Evolutionary conservation across 1,140 invertebrate species (phyloP).

Genomic region (Heliothis virescens): DNA sequence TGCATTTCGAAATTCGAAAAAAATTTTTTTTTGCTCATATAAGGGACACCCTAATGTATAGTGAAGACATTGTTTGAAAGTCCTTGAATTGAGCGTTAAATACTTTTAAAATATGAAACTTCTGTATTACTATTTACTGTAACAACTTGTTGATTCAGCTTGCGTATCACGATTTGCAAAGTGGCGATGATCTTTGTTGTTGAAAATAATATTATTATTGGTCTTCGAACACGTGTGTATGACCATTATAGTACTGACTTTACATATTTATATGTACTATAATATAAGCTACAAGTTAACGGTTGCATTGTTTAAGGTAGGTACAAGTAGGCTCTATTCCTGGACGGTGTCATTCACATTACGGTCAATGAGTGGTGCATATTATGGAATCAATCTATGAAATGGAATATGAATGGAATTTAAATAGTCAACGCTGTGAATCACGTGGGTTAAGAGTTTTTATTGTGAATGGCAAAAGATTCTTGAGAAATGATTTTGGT

Average conservation of each 20-base stretch:
- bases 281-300: neutral
- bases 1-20: too few species aligned
- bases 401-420: too few species aligned
- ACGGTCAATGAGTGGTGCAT: constrained; percentile 16
- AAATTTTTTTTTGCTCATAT: too few species aligned
- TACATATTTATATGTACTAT: constrained; percentile 20
- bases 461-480: too few species aligned
- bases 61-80: too few species aligned
- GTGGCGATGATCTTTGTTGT: constrained; percentile 50
- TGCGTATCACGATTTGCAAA: constrained; percentile 40
- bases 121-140: neutral
- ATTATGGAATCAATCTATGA: neutral
- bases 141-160: constrained; percentile 6
- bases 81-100: too few species aligned
- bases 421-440: too few species aligned
- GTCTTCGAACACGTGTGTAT: constrained; percentile 18
- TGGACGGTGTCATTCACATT: constrained; percentile 1
- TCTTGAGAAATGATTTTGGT: too few species aligned
- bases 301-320: constrained; percentile 25
- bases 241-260: constrained; percentile 23
- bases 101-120: neutral
- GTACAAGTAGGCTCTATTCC: constrained; percentile 6
- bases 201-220: constrained; percentile 48
- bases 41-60: too few species aligned
- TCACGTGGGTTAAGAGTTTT: too few species aligned